Percentiles rank a stretch among this genome's conserved stretches.
Evolutionary conservation across 2,113 vertebrate genomes (phyloP).

Genomic region (Callipepla californica): DNA sequence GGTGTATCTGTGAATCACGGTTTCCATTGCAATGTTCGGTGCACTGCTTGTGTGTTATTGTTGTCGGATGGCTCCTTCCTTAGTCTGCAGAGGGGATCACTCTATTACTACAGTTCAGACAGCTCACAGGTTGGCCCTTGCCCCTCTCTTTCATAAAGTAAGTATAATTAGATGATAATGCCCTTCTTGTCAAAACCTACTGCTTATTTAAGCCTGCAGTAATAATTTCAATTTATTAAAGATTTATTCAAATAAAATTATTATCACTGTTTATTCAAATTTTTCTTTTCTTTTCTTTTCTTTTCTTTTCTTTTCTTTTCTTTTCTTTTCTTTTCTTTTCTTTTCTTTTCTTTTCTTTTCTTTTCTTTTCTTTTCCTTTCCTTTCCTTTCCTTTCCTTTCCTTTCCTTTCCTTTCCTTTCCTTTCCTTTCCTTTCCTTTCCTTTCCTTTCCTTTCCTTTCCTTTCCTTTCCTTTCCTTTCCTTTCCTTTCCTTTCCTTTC

Average conservation of each 20-base stretch:
- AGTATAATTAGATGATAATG: slow-evolving; percentile 74
- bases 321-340: no score
- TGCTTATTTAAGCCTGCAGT: slow-evolving; percentile 52
- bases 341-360: no score
- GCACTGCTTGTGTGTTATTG: slow-evolving; percentile 30
- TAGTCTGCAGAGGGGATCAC: slow-evolving; percentile 55
- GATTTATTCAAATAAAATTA: slow-evolving; percentile 67
- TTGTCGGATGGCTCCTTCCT: slow-evolving; percentile 55
- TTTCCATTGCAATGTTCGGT: slow-evolving; percentile 44
- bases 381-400: no score
- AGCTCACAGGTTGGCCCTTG: slow-evolving; percentile 63
- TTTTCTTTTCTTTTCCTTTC: no score
- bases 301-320: no score
- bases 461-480: no score
- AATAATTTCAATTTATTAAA: slow-evolving; percentile 70
- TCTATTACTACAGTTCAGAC: slow-evolving; percentile 50
- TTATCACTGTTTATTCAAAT: slow-evolving; percentile 64
- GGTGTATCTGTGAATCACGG: slow-evolving; percentile 34
- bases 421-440: no score
- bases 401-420: no score
- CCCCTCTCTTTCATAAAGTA: slow-evolving; percentile 61
- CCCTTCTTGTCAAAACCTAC: slow-evolving; percentile 47
- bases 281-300: no score
- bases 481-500: no score
- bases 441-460: no score